Base-by-base conservation (phyloP, 2,888 invertebrate species). In the Napeogenes inachia region DNA sequence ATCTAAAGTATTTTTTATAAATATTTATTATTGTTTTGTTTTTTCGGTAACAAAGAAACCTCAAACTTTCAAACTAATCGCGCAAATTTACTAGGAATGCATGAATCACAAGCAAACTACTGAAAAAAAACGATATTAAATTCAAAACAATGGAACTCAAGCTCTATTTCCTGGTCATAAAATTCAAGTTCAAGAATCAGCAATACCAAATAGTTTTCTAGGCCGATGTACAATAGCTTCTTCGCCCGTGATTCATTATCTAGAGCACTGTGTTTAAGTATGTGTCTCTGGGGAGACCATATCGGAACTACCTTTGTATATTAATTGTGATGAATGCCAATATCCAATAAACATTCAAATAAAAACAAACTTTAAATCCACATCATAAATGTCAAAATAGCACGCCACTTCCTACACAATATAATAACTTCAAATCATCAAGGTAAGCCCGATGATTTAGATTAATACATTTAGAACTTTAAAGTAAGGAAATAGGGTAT, bases 21-120 rank as follows among this genome's bases (percentile, higher is more conserved):
- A 21, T 21, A 21, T 21, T 21, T 21, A 21, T 21, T 21, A 21
- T 21, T 21, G 0, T 21, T 21, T 21, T 21, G 6, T 5, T 35
- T 35, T 35, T 6, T 35, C 3, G 6, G 35, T 5, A 35, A 35
- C 35, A 35, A 35, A 35, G 10, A 42, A 42, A 42, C 42, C 6
- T 35, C 35, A 42, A 42, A 42, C 42, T 10, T 42, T 42, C 42
- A 6, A 42, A 42, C 10, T 67, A 71, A 72, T 66, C 70, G 72
- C 71, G 72, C 70, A 70, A 73, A 73, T 67, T 64, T 73, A 75
- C 74, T 63, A 74, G 74, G 73, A 67, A 61, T 56, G 56, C 71
- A 75, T 67, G 67, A 71, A 59, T 35, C 53, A 46, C 58, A 46
- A 64, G 71, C 63, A 64, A 60, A 65, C 69, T 64, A 69, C 68